These are phyloP conservation scores for Drosophila neonasuta DNA, from an alignment of 2,888 invertebrate species.

Conservation along the genomic window DNA sequence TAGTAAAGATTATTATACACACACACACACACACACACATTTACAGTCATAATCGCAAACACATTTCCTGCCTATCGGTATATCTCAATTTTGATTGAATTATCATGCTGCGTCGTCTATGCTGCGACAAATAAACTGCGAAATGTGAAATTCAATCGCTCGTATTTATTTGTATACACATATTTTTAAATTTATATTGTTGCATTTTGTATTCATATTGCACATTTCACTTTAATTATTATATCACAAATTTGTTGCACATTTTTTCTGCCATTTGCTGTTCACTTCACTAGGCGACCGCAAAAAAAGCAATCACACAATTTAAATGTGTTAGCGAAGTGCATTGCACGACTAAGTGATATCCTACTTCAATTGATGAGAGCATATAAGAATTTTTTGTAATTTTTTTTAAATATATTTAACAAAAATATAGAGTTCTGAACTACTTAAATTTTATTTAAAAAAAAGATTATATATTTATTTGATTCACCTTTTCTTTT, in stretches of 20 bases:
- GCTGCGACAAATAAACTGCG: conserved; percentile 21
- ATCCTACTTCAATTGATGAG: not conserved
- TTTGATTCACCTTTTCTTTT: not conserved
- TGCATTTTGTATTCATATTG: conserved; percentile 26
- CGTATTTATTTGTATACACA: not conserved
- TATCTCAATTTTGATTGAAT: conserved; percentile 67
- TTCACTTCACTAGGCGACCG: conserved; percentile 11
- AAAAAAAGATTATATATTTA: not conserved
- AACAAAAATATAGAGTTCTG: too few species aligned
- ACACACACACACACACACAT: conserved; percentile 12
- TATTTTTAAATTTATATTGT: conserved; percentile 12
- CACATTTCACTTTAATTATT: conserved; percentile 46
- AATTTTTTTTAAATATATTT: too few species aligned
- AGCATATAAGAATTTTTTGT: too few species aligned
- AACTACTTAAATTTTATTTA: too few species aligned
- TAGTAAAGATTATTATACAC: conserved; percentile 58
- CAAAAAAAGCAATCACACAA: conserved; percentile 8
- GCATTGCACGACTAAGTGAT: not conserved
- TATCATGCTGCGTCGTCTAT: conserved; percentile 48
- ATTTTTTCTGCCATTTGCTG: conserved; percentile 26
- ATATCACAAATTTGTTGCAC: conserved; percentile 28
- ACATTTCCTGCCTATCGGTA: not conserved
- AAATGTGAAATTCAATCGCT: not conserved
- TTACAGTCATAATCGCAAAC: not conserved
- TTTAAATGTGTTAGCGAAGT: not conserved